Base-by-base conservation (phyloP, 2,113 vertebrate genomes). In the Puma concolor region DNA sequence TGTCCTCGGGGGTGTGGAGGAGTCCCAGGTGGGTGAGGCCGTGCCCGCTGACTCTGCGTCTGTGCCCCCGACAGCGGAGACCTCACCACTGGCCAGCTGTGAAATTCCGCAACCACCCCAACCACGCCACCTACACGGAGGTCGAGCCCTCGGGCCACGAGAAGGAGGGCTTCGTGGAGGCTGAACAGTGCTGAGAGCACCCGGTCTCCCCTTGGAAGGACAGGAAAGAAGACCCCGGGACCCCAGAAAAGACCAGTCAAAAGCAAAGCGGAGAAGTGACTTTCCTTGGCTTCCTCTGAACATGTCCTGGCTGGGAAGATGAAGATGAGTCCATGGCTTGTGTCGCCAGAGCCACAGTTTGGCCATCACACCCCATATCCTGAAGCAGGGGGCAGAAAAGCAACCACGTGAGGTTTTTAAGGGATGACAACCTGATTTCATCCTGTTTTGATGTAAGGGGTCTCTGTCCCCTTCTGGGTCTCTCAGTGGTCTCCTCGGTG, bases 111-210 rank as follows among this genome's bases (percentile, higher is more conserved):
- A 99, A 99, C 97, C 99, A 99, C 97, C 97, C 98, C 95, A 99
- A 97, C 94, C 99, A 98, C 7, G 98, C 98, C 15, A 99, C 99
- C 0, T 99, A 99, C 95, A 99, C 99, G 0, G 99, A 99, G 98
- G 99, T 99, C 6, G 99, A 99, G 86, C 98, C 99, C 0, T 98
- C 98, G 9, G 98, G 99, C 96, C 99, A 99, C 0, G 99, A 99
- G 95, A 99, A 99, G 98, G 99, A 99, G 82, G 99, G 99, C 1
- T 99, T 99, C 29, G 99, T 99, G 19, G 99, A 99, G 98, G 99
- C 99, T 0, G 99, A 99, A 94, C 99, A 99, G 97, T 99, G 99
- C 98, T 99, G 98, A 99, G 98, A 29, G 7, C 79, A 3, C 54
- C 88, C 14, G 14, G 29, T 50, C 88, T 50, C 12, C 48, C 66